These are phyloP conservation scores for Elegia similella DNA, from an alignment of 2,888 invertebrate species.

Conservation along the genomic window DNA sequence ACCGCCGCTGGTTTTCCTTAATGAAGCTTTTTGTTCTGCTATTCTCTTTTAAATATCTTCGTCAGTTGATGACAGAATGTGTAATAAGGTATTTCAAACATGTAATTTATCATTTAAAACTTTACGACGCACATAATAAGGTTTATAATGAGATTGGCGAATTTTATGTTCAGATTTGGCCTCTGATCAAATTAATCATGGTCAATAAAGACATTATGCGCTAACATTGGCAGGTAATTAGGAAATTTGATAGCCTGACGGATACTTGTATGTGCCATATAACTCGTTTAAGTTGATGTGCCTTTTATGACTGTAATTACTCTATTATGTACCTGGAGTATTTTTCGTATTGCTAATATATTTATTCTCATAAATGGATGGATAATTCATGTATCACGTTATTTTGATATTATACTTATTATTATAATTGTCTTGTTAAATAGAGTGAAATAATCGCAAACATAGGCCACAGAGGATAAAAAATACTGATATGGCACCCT, in stretches of 20 bases:
- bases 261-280: neutral
- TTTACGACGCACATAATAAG: neutral
- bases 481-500: too few relatives aligned
- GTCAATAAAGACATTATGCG: conserved; percentile 10
- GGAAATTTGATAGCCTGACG: conserved; percentile 6
- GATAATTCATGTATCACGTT: too few relatives aligned
- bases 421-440: too few relatives aligned
- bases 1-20: conserved; percentile 26
- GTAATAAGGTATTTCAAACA: conserved; percentile 34
- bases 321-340: neutral
- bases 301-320: neutral
- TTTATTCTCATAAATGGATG: too few relatives aligned
- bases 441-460: too few relatives aligned
- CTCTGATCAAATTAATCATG: conserved; percentile 11
- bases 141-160: neutral
- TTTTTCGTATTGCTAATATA: neutral
- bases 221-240: conserved; percentile 11
- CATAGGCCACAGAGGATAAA: too few relatives aligned
- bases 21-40: conserved; percentile 34
- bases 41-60: conserved; percentile 34
- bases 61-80: conserved; percentile 32
- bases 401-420: too few relatives aligned
- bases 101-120: neutral
- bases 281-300: conserved; percentile 1
- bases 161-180: neutral